Conservation (phyloP, 2,113 vertebrate species). For the Crotalus tigris region DNA sequence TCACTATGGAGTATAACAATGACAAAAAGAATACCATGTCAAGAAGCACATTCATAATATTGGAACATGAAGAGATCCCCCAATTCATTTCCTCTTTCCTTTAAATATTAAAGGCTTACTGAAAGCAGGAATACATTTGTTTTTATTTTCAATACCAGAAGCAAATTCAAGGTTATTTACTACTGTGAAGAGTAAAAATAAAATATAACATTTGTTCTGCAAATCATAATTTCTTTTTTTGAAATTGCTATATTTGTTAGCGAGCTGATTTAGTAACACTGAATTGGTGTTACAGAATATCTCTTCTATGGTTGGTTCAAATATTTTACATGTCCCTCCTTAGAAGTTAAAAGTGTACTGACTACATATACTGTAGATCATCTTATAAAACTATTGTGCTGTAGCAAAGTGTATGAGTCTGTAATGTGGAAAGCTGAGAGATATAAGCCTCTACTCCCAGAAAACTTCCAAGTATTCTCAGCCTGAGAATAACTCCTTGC, state of each 20-base stretch:
- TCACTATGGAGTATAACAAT: slow-evolving; percentile 56
- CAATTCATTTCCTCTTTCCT: slow-evolving; percentile 38
- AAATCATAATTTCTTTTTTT: neutral
- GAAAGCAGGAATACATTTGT: slow-evolving; percentile 14
- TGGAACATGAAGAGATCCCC: slow-evolving; percentile 20
- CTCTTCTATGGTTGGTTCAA: neutral
- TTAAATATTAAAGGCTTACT: slow-evolving; percentile 13
- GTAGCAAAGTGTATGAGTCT: neutral
- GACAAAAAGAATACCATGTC: slow-evolving; percentile 49
- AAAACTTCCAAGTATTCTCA: neutral
- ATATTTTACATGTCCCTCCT: neutral
- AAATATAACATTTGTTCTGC: neutral
- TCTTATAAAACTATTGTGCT: neutral
- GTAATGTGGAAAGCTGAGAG: neutral
- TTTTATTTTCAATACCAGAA: slow-evolving; percentile 26
- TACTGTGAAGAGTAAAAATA: neutral
- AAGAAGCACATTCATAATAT: slow-evolving; percentile 28
- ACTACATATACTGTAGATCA: neutral
- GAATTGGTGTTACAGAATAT: neutral
- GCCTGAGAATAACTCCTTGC: neutral
- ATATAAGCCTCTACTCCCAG: neutral
- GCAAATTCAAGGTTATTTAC: neutral
- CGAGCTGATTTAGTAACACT: neutral
- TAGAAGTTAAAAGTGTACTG: neutral
- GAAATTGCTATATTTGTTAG: neutral